Conservation (phyloP, 2,113 vertebrate genomes). For the Parus major region DNA sequence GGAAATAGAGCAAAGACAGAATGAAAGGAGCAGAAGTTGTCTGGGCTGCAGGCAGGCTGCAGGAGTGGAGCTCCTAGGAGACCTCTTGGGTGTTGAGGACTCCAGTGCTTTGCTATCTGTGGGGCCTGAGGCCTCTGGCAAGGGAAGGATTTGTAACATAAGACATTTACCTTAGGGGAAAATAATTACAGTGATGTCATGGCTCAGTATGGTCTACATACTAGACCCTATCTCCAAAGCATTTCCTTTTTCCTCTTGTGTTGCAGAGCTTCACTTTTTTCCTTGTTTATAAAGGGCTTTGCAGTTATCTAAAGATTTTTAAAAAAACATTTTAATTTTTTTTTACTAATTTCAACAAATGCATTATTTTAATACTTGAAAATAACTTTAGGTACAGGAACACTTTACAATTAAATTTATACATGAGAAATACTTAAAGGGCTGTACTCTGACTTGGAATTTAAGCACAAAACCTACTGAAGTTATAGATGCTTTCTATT, state of each 20-base stretch:
- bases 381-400: background rate
- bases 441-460: background rate
- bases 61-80: background rate
- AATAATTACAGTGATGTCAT: slow-evolving; percentile 60
- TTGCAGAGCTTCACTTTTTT: background rate
- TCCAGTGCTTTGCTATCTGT: slow-evolving; percentile 25
- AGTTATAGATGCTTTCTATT: background rate
- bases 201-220: background rate
- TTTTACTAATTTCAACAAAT: background rate
- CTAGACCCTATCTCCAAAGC: slow-evolving; percentile 38
- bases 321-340: background rate
- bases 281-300: background rate
- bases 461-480: background rate
- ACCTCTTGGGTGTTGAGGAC: slow-evolving; percentile 4
- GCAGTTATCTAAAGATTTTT: background rate
- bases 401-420: background rate
- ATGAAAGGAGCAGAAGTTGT: background rate
- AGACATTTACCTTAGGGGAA: slow-evolving; percentile 52
- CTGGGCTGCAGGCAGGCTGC: background rate
- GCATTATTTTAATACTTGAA: background rate
- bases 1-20: background rate
- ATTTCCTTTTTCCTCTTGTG: slow-evolving; percentile 47
- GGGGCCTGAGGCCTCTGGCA: slow-evolving; percentile 51
- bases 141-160: slow-evolving; percentile 52
- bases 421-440: background rate